Evolutionary conservation across 2,797 vertebrate genomes (phyloP), one percentile per base, ranked within the genome.

Genomic region (Zonotrichia albicollis): DNA sequence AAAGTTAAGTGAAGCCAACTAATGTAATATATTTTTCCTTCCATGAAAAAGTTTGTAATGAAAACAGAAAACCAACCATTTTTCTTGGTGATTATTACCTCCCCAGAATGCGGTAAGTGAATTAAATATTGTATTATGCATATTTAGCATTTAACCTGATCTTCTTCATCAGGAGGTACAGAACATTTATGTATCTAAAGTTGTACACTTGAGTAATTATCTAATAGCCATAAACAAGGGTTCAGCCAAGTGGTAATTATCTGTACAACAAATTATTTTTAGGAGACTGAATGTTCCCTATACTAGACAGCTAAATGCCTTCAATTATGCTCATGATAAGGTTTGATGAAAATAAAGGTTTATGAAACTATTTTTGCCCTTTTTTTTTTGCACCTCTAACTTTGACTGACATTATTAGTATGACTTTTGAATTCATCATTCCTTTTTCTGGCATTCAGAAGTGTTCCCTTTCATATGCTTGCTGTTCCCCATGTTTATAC

Each of bases 211-310:
- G 60, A 88, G 70, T 84, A 87, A 89, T 81, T 82, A 74, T 86
- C 82, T 93, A 93, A 87, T 72, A 94, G 51, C 74, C 67, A 94
- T 93, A 92, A 94, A 93, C 80, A 87, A 34, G 20, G 19, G n/a
- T 89, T 94, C 87, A 90, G 22, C 46, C 85, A 94, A 94, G 61
- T 89, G 62, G 58, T 46, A 94, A 95, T 95, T 91, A 79, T 82
- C 61, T 67, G 54, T 57, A 73, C 19, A 94, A 74, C 40, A 95
- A 94, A 89, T 87, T 92, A 84, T 68, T 92, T 96, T 94, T 87
- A 72, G 57, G 62, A 72, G 79, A 50, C 61, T 66, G 57, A 67
- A 75, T 89, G 13, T 73, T 93, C 13, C 0, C 46, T 83, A 13
- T n/a, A 58, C 18, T 62, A 82, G 78, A 53, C 71, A 88, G 51